Percentiles rank a stretch among this genome's conserved stretches.
Conservation (phyloP, 2,888 invertebrate genomes). For the Sarcophaga carnaria region DNA sequence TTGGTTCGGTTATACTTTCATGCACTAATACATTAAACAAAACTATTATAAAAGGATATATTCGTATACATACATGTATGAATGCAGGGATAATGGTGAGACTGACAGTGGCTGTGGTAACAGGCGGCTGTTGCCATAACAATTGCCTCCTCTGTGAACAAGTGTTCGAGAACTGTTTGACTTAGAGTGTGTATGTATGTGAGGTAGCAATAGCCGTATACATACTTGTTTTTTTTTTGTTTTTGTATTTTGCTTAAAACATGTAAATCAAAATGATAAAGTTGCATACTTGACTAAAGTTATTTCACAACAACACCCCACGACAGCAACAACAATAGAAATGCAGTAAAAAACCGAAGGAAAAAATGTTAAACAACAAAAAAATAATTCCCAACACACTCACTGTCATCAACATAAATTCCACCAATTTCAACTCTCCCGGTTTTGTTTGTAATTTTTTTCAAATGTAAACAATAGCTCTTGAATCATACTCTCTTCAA, state of each 20-base stretch:
- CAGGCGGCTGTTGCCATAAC: slow-evolving; percentile 29
- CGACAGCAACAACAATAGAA: slow-evolving; percentile 26
- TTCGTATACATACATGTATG: neutral
- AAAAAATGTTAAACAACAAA: slow-evolving; percentile 38
- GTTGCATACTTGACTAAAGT: slow-evolving; percentile 80
- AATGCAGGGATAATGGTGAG: neutral
- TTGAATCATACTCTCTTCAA: slow-evolving; percentile 73
- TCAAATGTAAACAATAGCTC: slow-evolving; percentile 47
- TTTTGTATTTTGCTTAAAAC: slow-evolving; percentile 63
- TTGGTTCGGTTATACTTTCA: neutral
- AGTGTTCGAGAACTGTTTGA: neutral
- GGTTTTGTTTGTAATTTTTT: neutral
- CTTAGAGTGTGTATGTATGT: neutral
- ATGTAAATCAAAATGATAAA: slow-evolving; percentile 81
- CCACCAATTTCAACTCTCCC: slow-evolving; percentile 7
- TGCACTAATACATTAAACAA: neutral
- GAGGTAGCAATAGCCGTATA: neutral
- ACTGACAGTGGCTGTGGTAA: slow-evolving; percentile 2
- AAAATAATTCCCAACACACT: slow-evolving; percentile 70
- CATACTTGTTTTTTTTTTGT: neutral
- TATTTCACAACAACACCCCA: slow-evolving; percentile 71
- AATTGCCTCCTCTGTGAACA: slow-evolving; percentile 11
- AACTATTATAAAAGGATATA: neutral
- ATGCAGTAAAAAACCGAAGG: slow-evolving; percentile 45
- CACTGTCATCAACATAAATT: slow-evolving; percentile 34